Base-by-base conservation (phyloP, 2,888 invertebrate species). In the Ferrisia virgata region DNA sequence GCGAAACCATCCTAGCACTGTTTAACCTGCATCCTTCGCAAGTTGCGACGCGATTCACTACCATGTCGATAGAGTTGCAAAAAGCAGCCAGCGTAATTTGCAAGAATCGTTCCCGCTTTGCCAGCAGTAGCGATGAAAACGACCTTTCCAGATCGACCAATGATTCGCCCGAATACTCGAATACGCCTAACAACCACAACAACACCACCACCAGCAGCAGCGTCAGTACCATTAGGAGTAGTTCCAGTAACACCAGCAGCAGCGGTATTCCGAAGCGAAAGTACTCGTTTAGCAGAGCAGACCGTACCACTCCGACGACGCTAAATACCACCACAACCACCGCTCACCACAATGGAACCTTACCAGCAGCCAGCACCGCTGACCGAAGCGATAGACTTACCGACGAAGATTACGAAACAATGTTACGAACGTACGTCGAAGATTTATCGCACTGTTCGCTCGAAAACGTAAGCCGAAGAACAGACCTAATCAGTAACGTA, bases 21-120 rank as follows among this genome's bases (percentile, higher is more conserved):
- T 98, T 97, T 90, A 96, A 96, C 90, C 92, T 96, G 86, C 97
- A 96, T 89, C 94, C 97, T 0, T 93, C 95, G 40, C 93, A 96
- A 91, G 94, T 97, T 89, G 96, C 96, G 53, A 92, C 94, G 88
- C 90, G 97, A 86, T 90, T 95, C 88, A 91, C 93, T 36, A 92
- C 93, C 86, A 89, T 95, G 86, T 93, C 95, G 8, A 91, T 93
- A 85, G 93, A 92, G 78, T 93, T 93, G 86, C 90, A 90, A 88
- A 90, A 89, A 86, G 84, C 85, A 25, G 85, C 78, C 11, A 43
- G 47, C 0, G 31, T 22, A 25, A 31, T 76, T 8, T 83, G 83
- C 18, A 76, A 76, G 18, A 83, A 80, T 31, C 47, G 39, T 2
- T n/a, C 31, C 76, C n/a, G n/a, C n/a, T n/a, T 39, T 1, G 8